Evolutionary conservation across 1,140 invertebrate genomes (phyloP).

Genomic region (Trachymyrmex cornetzi): DNA sequence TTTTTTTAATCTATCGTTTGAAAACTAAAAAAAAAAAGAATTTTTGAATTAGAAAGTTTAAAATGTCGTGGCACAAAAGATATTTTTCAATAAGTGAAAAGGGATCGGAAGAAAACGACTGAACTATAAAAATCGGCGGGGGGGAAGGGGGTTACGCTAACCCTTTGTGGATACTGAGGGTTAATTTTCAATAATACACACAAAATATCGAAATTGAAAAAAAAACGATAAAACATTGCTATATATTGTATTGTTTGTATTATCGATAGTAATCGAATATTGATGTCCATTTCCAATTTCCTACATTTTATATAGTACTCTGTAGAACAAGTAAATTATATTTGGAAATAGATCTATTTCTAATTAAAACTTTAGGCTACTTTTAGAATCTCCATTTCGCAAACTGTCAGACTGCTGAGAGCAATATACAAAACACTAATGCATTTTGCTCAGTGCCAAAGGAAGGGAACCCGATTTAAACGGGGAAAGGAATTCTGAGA

Average conservation of each 20-base stretch:
- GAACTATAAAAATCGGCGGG: too few relatives aligned
- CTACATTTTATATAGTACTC: background rate
- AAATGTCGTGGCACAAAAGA: too few relatives aligned
- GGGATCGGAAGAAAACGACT: too few relatives aligned
- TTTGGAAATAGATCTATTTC: background rate
- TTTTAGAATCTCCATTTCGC: background rate
- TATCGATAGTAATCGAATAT: background rate
- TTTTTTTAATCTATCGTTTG: too few relatives aligned
- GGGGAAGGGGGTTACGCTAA: too few relatives aligned
- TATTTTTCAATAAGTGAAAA: too few relatives aligned
- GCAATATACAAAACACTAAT: slow-evolving; percentile 23
- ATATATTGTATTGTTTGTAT: background rate
- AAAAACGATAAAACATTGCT: background rate
- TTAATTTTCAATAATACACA: background rate
- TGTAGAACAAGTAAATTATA: background rate
- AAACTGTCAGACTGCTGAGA: slow-evolving; percentile 1
- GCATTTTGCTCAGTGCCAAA: slow-evolving; percentile 8
- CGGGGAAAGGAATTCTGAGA: slow-evolving; percentile 13
- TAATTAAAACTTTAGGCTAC: slow-evolving; percentile 29
- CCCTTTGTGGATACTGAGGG: too few relatives aligned
- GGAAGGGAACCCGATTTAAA: slow-evolving; percentile 8
- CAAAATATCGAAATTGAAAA: background rate
- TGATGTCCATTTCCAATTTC: background rate
- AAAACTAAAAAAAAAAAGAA: too few relatives aligned
- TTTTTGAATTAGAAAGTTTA: too few relatives aligned